These are phyloP conservation scores for Apis laboriosa DNA, from an alignment of 1,140 invertebrate genomes.

Conservation along the genomic window DNA sequence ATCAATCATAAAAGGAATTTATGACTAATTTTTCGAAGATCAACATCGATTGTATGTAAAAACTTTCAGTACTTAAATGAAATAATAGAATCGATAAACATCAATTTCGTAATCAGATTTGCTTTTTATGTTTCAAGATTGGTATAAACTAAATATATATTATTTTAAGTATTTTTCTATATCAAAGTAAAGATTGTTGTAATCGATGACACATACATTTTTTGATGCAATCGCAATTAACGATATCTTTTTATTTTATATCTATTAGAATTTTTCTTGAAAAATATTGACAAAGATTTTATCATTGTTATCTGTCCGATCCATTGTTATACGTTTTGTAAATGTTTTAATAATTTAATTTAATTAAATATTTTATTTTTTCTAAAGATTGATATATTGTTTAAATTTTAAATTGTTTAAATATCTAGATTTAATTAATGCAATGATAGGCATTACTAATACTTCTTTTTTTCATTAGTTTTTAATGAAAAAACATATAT, in stretches of 20 bases:
- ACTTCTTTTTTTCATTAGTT: background rate
- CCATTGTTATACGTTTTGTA: background rate
- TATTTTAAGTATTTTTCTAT: conserved; percentile 18
- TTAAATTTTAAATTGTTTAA: background rate
- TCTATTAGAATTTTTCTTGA: background rate
- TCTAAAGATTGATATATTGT: background rate
- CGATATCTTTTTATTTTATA: conserved; percentile 21
- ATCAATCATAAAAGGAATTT: background rate
- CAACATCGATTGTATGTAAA: conserved; percentile 1
- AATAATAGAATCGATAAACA: conserved; percentile 42
- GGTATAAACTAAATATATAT: background rate
- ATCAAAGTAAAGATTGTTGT: background rate
- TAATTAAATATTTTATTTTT: background rate
- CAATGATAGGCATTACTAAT: conserved; percentile 4
- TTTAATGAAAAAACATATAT: background rate
- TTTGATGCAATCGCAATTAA: background rate
- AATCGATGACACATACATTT: conserved; percentile 1
- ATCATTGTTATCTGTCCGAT: too few relatives aligned
- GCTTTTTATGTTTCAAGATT: background rate
- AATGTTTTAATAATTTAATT: background rate
- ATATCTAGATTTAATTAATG: conserved; percentile 12
- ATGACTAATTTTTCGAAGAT: background rate
- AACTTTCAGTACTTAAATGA: background rate
- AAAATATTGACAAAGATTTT: background rate
- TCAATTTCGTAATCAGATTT: conserved; percentile 10